Base-by-base conservation (phyloP, 2,888 invertebrate genomes). In the Dasysyrphus albostriatus region DNA sequence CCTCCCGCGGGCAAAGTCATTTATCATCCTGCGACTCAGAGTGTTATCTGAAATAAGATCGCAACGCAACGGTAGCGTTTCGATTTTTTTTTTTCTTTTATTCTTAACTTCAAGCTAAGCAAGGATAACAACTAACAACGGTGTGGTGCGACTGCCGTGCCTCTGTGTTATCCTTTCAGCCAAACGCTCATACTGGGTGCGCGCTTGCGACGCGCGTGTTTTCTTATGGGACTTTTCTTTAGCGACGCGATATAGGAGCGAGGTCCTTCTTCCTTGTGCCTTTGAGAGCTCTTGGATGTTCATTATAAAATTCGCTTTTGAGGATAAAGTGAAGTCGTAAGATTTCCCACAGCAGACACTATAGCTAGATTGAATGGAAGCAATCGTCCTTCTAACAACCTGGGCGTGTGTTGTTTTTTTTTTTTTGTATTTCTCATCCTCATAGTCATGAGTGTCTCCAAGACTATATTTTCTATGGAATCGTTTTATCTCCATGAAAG, bases 41-140 rank as follows among this genome's bases (percentile, higher is more conserved):
- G 78, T 84, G 79, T 87, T 88, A 88, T 88, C 88, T 88, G 87
- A 88, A 88, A 88, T 88, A 88, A 88, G 87, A 88, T 88, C 88
- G 75, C 85, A 85, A 84, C 87, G 82, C 83, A 84, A 63, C 67
- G 67, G 79, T 51, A 81, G 69, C 67, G 78, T 54, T 69, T 78
- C 47, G 77, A 69, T 63, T 34, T 32, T 72, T 76, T 56, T 72
- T 84, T 73, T 72, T 76, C 63, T 88, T 88, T 88, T 74, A 49
- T 49, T 49, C 61, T 79, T 78, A 74, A 65, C 80, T 85, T 88
- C 39, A 78, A 69, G 63, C 73, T 49, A 39, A 54, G 69, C 54
- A 69, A 54, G 88, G 77, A 81, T 88, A 84, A 77, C 65, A 49
- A 65, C 65, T 39, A 59, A 59, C 61, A 61, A 24, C 39, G 58